phyloP scores from a whole-genome alignment of 2,888 invertebrate species.

The Agrilus biguttatus region DNA sequence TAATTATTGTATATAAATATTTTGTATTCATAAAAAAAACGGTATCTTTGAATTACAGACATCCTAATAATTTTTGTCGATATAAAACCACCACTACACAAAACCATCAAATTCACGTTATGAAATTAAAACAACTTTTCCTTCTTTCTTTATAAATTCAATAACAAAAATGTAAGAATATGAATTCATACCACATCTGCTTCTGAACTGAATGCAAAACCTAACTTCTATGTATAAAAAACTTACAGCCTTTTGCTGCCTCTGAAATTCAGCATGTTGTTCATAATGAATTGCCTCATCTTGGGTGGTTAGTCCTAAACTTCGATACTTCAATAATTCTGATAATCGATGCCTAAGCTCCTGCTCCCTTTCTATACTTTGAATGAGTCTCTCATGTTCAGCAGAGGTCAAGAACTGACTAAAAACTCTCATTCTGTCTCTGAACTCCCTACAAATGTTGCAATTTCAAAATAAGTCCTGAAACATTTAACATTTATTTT shows the following conservation, averaged over 20 bases:
- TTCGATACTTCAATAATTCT: conserved; percentile 71
- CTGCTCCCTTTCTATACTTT: conserved; percentile 68
- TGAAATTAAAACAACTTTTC: no score
- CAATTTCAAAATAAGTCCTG: background rate
- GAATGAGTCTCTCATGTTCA: conserved; percentile 69
- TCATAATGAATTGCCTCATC: conserved; percentile 84
- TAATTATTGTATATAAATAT: no score
- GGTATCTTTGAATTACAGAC: no score
- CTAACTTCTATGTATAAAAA: background rate
- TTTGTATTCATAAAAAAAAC: background rate
- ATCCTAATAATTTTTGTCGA: no score
- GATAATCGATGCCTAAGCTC: conserved; percentile 70
- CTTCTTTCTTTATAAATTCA: no score
- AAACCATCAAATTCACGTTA: no score
- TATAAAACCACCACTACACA: no score
- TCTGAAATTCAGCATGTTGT: conserved; percentile 52
- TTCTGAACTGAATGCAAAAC: background rate
- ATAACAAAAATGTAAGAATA: no score
- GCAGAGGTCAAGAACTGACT: conserved; percentile 78
- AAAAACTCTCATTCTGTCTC: conserved; percentile 71
- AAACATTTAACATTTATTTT: conserved; percentile 1
- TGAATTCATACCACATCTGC: background rate
- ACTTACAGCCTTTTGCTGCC: conserved; percentile 47
- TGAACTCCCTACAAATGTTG: conserved; percentile 46
- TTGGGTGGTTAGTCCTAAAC: conserved; percentile 68